Percentiles rank a stretch among this genome's conserved stretches.
Conservation (phyloP, 2,797 vertebrate species). For the Bradypodion ventrale region DNA sequence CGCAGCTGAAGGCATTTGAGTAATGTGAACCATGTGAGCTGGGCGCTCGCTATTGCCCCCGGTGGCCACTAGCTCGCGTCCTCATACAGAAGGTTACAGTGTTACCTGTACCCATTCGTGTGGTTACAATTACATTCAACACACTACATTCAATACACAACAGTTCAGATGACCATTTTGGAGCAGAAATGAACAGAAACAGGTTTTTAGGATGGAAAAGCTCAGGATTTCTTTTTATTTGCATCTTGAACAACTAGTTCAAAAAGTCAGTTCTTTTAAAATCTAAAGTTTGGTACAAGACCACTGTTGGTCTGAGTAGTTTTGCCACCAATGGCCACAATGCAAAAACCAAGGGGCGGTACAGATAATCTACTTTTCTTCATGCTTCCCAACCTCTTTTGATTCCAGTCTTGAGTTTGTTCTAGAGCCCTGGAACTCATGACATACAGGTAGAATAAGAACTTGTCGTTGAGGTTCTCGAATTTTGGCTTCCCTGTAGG, state of each 20-base stretch:
- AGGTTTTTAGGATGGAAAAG: constrained; percentile 41
- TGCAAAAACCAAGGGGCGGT: background rate
- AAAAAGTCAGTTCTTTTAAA: constrained; percentile 14
- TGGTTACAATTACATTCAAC: too few species aligned
- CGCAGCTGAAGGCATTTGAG: too few species aligned
- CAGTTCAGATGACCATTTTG: background rate
- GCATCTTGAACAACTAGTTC: constrained; percentile 48
- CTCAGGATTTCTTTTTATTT: constrained; percentile 47
- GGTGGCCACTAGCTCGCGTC: too few species aligned
- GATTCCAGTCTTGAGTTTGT: constrained; percentile 18
- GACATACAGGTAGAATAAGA: background rate
- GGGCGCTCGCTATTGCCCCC: too few species aligned
- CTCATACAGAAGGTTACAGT: too few species aligned
- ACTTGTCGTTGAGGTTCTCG: background rate
- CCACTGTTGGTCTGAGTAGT: accelerated
- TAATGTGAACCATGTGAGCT: too few species aligned
- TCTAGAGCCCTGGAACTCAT: constrained; percentile 20
- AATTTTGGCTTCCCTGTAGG: too few species aligned
- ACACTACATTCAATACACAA: too few species aligned
- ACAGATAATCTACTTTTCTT: background rate
- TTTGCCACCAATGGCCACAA: background rate
- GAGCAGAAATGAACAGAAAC: background rate
- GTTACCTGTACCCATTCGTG: too few species aligned
- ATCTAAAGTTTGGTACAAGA: background rate
- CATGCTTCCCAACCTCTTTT: accelerated